A percentile compares a stretch with the other conserved stretches of the same genome.
Evolutionary conservation across 2,797 vertebrate species (phyloP).

Genomic region (Cuniculus paca): DNA sequence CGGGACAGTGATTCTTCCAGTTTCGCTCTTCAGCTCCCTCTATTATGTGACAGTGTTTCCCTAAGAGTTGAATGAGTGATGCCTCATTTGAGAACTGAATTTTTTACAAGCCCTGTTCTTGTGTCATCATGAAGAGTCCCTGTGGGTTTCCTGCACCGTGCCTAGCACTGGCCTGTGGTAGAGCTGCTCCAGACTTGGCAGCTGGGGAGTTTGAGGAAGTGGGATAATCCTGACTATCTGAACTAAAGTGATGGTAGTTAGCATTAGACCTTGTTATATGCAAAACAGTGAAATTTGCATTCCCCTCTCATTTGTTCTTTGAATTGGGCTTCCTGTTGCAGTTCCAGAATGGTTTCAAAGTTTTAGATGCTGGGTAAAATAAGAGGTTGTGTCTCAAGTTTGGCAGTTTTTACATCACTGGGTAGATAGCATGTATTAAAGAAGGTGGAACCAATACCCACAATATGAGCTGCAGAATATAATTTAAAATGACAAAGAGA

Average conservation of each 20-base stretch:
- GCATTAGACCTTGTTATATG: neutral
- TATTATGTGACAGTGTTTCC: neutral
- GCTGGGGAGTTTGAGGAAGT: neutral
- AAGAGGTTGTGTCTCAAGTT: neutral
- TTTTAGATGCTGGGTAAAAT: neutral
- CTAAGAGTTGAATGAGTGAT: neutral
- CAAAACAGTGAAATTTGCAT: neutral
- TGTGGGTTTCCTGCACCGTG: no score
- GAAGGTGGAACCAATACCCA: neutral
- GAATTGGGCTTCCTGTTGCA: neutral
- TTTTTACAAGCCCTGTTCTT: neutral
- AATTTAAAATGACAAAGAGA: neutral
- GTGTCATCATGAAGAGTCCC: neutral
- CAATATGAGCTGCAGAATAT: neutral
- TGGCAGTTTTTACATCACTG: neutral
- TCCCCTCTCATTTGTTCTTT: neutral
- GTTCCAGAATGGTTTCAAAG: neutral
- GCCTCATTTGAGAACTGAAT: neutral
- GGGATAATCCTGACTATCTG: no score
- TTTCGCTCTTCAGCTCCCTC: neutral
- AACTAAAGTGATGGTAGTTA: neutral
- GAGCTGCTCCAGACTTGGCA: neutral
- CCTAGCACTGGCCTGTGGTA: accelerated
- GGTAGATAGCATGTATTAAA: neutral
- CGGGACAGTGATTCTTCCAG: neutral